Evolutionary conservation across 1,140 invertebrate species (phyloP).

Genomic region (Olivierus martensii): DNA sequence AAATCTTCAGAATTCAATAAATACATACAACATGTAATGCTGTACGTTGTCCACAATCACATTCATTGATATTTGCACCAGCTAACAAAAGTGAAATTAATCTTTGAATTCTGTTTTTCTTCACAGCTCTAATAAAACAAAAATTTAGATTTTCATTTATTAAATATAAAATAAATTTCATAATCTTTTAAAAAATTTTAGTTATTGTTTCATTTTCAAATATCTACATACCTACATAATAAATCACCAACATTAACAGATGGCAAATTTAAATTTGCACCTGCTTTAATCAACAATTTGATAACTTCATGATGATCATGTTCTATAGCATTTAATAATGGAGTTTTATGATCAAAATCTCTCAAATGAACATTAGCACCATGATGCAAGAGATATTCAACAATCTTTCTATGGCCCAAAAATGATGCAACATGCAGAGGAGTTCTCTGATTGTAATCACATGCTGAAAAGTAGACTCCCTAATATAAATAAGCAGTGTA

Average conservation of each 20-base stretch:
- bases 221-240: slow-evolving; percentile 36
- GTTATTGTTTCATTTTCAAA: background rate
- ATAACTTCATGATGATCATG: slow-evolving; percentile 25
- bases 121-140: slow-evolving; percentile 30
- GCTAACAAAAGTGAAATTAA: slow-evolving; percentile 45
- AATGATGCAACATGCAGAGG: slow-evolving; percentile 65
- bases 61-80: slow-evolving; percentile 44
- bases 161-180: slow-evolving; percentile 3
- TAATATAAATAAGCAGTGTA: slow-evolving; percentile 21
- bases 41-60: slow-evolving; percentile 23
- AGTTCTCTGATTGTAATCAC: slow-evolving; percentile 64
- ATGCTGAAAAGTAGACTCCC: slow-evolving; percentile 56
- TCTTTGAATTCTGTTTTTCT: slow-evolving; percentile 35
- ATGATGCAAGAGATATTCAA: slow-evolving; percentile 57
- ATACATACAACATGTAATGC: slow-evolving; percentile 25
- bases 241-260: slow-evolving; percentile 37
- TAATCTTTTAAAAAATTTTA: background rate
- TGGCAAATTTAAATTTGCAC: slow-evolving; percentile 45
- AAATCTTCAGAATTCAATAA: too few species aligned
- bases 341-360: slow-evolving; percentile 38
- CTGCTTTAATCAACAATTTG: slow-evolving; percentile 36
- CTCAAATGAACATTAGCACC: slow-evolving; percentile 72
- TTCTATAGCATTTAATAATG: slow-evolving; percentile 27
- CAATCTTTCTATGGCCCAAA: slow-evolving; percentile 49
- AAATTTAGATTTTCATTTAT: background rate